Base-by-base conservation (phyloP, 2,113 vertebrate species). In the Varanus salvator region DNA sequence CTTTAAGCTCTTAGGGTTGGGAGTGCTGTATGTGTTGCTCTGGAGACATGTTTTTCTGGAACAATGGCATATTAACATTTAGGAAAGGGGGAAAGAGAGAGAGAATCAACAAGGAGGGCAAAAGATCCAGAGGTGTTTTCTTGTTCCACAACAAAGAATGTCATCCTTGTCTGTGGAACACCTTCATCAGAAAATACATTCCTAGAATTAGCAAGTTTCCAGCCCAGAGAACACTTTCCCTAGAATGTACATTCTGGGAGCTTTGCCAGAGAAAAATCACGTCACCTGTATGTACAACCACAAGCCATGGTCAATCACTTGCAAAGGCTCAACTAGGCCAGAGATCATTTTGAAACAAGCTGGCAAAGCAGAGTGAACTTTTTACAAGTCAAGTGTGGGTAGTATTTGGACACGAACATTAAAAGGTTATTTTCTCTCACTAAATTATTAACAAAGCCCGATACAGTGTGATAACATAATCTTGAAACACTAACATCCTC, bases 141-240 rank as follows among this genome's bases (percentile, higher is more conserved):
- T 74, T 54, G 84, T 12, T 85, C 69, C 8, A 57, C 50, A 72
- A 72, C 23, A 54, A 64, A 64, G 60, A 64, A 64, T 64, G 60
- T 1, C 60, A 19, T 64, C 60, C 60, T 64, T 64, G 60, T 64
- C 7, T 23, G 48, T 12, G 38, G 34, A 2, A 64, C 6, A 8
- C 57, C 57, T 74, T 72, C 52, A 74, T 17, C 9, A 89, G 80
- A 72, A 89, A 57, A 88, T 31, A 74, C 17, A 74, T 77, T 84
- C 71, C 60, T 21, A 44, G 72, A 85, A 85, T 14, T 7, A 85
- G 23, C 44, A 85, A 31, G 21, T 74, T 31, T 72, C 52, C 29
- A 60, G 7, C 31, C 50, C 38, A 66, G 44, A 29, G 31, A 23
- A 71, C 48, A 71, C 17, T 80, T 68, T 52, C 60, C 48, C 64